These are phyloP conservation scores for Brotogeris chrysoptera DNA, from an alignment of 2,797 vertebrate species.

Conservation along the genomic window DNA sequence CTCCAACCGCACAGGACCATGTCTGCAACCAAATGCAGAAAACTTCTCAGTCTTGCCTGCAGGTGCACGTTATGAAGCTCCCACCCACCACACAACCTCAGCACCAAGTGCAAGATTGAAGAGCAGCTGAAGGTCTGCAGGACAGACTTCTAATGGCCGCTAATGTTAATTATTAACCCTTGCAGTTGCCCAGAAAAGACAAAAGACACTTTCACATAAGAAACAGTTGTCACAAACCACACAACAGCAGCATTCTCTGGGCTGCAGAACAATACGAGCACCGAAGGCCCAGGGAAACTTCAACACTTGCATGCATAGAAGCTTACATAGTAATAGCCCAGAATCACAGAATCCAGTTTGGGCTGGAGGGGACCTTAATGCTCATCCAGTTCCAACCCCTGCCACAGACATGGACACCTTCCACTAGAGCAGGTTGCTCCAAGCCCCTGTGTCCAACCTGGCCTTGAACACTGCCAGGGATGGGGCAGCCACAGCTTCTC, in stretches of 20 bases:
- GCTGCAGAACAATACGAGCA: background rate
- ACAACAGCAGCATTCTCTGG: background rate
- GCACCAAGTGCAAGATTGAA: background rate
- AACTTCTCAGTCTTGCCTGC: background rate
- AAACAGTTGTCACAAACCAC: background rate
- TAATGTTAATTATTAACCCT: background rate
- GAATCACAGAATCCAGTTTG: background rate
- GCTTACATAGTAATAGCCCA: background rate
- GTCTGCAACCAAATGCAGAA: background rate
- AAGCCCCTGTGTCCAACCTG: background rate
- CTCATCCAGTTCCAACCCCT: background rate
- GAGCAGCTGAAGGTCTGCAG: too few relatives aligned
- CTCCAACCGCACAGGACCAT: background rate
- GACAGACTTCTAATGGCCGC: background rate
- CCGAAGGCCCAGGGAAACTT: background rate
- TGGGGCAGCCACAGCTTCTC: background rate
- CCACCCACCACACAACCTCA: background rate
- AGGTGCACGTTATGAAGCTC: background rate
- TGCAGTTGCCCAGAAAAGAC: background rate
- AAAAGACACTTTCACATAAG: background rate
- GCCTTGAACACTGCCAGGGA: background rate
- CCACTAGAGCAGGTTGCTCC: background rate
- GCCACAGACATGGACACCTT: fast-evolving
- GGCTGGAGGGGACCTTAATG: background rate
- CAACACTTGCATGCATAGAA: fast-evolving